Percentiles rank a stretch among this genome's conserved stretches.
phyloP scores from a whole-genome alignment of 2,113 vertebrate genomes.

The Aptenodytes forsteri region DNA sequence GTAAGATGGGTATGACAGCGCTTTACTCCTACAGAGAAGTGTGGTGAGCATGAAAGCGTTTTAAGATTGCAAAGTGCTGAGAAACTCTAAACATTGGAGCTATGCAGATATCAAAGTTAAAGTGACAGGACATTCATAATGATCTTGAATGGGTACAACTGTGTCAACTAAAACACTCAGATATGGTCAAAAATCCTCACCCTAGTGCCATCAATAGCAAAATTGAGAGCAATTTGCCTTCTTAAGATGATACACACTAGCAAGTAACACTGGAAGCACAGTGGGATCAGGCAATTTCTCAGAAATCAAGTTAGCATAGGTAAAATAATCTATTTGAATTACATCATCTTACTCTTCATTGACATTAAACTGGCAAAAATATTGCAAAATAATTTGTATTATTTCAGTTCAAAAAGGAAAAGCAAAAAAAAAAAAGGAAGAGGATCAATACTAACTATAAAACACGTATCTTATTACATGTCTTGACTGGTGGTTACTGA shows the following conservation, averaged over 20 bases:
- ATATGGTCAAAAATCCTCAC: not conserved
- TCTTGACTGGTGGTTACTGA: not conserved
- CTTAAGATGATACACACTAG: not conserved
- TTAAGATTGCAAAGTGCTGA: not conserved
- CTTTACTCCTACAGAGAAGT: not conserved
- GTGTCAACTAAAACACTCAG: not conserved
- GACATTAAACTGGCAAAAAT: not conserved
- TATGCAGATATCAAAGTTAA: not conserved
- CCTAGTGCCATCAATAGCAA: not conserved
- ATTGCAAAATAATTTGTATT: not conserved
- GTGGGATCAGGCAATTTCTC: not conserved
- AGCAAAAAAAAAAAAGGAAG: not conserved
- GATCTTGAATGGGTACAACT: not conserved
- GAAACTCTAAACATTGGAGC: not conserved
- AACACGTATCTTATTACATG: not conserved
- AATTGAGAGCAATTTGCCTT: not conserved
- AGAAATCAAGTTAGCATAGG: not conserved
- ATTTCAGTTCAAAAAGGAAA: not conserved
- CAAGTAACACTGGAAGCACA: not conserved
- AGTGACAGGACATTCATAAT: not conserved
- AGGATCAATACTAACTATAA: not conserved
- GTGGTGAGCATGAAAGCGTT: not conserved
- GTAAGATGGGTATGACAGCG: not conserved
- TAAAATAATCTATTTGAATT: conserved; percentile 12
- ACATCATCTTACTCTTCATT: not conserved